phyloP scores from a whole-genome alignment of 2,113 vertebrate species.

The Puntigrus tetrazona region DNA sequence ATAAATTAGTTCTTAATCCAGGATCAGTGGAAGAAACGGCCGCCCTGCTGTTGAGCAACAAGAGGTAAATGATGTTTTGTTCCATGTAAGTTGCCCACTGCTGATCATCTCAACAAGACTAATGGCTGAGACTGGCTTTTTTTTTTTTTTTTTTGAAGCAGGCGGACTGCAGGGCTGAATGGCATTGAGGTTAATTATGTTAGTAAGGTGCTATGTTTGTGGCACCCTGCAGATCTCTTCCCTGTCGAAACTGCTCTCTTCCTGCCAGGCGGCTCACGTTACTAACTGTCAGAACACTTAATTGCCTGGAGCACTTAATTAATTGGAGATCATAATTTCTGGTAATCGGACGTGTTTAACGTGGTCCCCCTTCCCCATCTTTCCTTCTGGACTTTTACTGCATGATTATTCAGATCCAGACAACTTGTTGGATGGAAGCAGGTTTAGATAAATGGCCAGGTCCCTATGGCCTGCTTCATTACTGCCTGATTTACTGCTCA shows the following conservation, averaged over 20 bases:
- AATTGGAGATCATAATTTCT: constrained; percentile 57
- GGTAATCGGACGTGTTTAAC: constrained; percentile 52
- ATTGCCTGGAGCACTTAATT: constrained; percentile 41
- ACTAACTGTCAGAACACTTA: constrained; percentile 43
- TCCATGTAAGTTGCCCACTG: constrained; percentile 19
- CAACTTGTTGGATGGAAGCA: constrained; percentile 47
- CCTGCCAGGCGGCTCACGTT: constrained; percentile 42
- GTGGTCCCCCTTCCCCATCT: constrained; percentile 35
- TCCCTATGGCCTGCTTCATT: constrained; percentile 17
- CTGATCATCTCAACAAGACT: constrained; percentile 16
- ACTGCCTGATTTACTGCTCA: constrained; percentile 33
- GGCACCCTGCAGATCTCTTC: constrained; percentile 48
- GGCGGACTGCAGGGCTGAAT: constrained; percentile 49
- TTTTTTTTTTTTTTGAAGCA: constrained; percentile 55
- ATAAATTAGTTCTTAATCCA: constrained; percentile 33
- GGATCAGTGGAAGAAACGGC: constrained; percentile 23
- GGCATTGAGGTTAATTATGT: constrained; percentile 71
- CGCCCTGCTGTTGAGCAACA: neutral
- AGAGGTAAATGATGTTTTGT: constrained; percentile 18
- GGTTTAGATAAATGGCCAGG: constrained; percentile 42
- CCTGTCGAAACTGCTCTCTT: constrained; percentile 37
- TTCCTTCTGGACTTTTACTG: constrained; percentile 12
- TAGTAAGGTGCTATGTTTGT: constrained; percentile 54
- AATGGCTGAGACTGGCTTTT: constrained; percentile 49
- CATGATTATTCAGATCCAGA: constrained; percentile 57